phyloP scores from a whole-genome alignment of 2,113 vertebrate species.

The Eolophus roseicapilla region DNA sequence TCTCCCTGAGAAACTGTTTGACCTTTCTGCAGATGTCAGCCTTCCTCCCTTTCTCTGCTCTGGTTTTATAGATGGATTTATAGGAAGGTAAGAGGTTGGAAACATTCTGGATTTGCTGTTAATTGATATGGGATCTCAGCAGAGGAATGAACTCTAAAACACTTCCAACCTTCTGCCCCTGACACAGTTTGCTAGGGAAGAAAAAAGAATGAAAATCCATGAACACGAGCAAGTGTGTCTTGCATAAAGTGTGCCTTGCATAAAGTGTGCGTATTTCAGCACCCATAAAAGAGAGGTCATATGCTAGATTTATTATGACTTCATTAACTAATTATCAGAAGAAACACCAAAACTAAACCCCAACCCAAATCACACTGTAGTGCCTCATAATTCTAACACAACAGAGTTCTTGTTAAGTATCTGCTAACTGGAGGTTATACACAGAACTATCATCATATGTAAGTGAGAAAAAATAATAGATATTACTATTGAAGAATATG shows the following conservation, averaged over 20 bases:
- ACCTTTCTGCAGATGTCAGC: not conserved
- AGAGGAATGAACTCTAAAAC: not conserved
- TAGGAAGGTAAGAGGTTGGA: not conserved
- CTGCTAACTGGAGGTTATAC: not conserved
- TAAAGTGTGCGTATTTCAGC: not conserved
- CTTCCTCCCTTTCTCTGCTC: not conserved
- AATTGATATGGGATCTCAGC: constrained; percentile 25
- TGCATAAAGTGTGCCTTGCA: not conserved
- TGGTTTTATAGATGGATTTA: constrained; percentile 3
- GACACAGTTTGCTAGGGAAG: not conserved
- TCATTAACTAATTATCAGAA: not conserved
- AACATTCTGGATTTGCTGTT: not conserved
- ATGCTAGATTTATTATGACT: not conserved
- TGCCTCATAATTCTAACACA: not conserved
- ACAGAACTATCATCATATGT: not conserved
- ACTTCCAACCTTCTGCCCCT: not conserved
- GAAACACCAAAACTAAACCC: not conserved
- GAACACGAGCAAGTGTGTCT: not conserved
- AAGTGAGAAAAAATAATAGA: not conserved
- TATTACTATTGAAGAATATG: not conserved
- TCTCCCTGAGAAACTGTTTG: not conserved
- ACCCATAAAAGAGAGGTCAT: not conserved
- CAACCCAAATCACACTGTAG: not conserved
- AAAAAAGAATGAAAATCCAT: not conserved
- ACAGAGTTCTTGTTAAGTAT: not conserved